Evolutionary conservation across 2,113 vertebrate species (phyloP).

Genomic region (Hyaena hyaena): DNA sequence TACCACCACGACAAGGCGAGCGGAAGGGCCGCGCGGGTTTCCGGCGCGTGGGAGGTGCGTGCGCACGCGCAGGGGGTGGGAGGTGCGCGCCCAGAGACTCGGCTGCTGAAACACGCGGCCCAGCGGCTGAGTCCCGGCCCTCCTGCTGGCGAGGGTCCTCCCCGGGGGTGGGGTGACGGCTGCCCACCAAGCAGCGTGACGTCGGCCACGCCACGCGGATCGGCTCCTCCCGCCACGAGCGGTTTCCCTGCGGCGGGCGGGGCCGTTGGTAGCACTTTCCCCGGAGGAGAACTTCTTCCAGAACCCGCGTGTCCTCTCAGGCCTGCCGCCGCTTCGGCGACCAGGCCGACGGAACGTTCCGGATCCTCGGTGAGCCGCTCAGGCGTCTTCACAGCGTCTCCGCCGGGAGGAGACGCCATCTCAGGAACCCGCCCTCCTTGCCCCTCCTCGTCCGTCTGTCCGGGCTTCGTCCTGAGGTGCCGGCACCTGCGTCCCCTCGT

Average conservation of each 20-base stretch:
- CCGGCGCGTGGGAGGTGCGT: rapidly evolving
- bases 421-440: no score
- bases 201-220: rapidly evolving
- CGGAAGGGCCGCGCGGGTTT: background rate
- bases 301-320: background rate
- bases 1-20: no score
- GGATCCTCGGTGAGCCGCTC: no score
- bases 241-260: background rate
- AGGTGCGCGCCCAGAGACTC: no score
- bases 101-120: no score
- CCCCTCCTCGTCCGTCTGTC: background rate
- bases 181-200: background rate
- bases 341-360: no score
- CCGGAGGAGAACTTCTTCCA: background rate
- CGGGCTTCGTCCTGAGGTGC: background rate
- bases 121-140: background rate
- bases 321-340: rapidly evolving
- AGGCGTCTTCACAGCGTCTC: no score
- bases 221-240: background rate
- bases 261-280: rapidly evolving
- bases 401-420: no score
- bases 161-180: no score
- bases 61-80: no score
- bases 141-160: background rate
- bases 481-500: rapidly evolving